phyloP scores from a whole-genome alignment of 2,797 vertebrate species.

The Gymnodraco acuticeps region DNA sequence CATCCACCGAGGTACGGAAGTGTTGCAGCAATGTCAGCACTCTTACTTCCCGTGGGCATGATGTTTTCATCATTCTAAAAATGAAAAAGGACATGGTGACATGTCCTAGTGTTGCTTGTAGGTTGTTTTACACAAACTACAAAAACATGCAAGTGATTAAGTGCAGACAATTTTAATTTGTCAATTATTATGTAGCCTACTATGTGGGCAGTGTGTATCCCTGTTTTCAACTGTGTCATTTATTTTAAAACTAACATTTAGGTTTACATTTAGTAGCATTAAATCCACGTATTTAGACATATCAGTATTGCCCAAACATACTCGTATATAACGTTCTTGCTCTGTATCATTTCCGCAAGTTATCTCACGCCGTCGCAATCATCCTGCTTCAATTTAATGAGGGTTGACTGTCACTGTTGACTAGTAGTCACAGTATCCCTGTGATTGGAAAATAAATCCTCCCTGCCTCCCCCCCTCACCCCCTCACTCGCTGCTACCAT shows the following conservation, averaged over 20 bases:
- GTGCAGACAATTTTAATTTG: background rate
- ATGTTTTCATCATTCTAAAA: conserved; percentile 10
- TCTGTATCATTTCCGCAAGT: conserved; percentile 14
- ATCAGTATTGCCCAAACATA: background rate
- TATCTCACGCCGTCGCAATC: conserved; percentile 32
- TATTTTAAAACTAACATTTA: too few relatives aligned
- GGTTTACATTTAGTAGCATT: too few relatives aligned
- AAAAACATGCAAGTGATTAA: conserved; percentile 1
- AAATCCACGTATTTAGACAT: background rate
- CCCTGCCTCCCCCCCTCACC: conserved; percentile 50
- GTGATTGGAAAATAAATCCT: conserved; percentile 58
- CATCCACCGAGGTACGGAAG: background rate
- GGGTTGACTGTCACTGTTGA: conserved; percentile 45
- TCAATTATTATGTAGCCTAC: background rate
- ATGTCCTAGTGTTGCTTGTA: conserved; percentile 12
- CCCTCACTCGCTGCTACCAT: conserved; percentile 17
- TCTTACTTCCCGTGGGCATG: background rate
- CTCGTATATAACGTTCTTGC: background rate
- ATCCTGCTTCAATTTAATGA: conserved; percentile 42
- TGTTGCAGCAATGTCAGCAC: background rate
- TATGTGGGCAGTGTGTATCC: background rate
- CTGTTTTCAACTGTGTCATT: background rate
- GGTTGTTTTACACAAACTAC: conserved; percentile 3
- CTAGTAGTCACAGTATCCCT: conserved; percentile 37
- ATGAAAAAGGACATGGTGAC: conserved; percentile 1